phyloP scores from a whole-genome alignment of 2,113 vertebrate genomes.

The Thermophis baileyi region DNA sequence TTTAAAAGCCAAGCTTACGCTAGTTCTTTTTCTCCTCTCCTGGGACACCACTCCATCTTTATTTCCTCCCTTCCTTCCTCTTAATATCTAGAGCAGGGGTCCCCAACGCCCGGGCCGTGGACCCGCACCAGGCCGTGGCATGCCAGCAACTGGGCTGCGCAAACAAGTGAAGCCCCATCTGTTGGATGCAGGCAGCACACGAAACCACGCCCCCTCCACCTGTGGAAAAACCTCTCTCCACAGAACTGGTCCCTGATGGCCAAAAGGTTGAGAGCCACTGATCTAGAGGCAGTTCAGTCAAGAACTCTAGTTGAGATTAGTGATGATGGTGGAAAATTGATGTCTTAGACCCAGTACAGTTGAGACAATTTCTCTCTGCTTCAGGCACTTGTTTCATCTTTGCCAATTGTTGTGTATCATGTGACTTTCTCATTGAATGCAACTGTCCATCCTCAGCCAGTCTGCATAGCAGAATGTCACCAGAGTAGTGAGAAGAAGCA shows the following conservation, averaged over 20 bases:
- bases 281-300: neutral
- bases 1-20: neutral
- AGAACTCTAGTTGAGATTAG: neutral
- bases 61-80: neutral
- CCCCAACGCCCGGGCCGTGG: no score
- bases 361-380: neutral
- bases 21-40: neutral
- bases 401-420: neutral
- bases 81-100: neutral
- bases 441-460: neutral
- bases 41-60: neutral
- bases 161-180: no score
- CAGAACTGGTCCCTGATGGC: neutral
- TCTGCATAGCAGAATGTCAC: neutral
- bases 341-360: neutral
- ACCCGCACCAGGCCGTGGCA: rapidly evolving
- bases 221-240: no score
- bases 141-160: no score
- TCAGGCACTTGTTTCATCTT: neutral
- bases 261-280: no score
- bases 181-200: no score
- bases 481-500: neutral
- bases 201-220: no score
- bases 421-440: neutral
- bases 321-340: neutral